A percentile compares a stretch with the other conserved stretches of the same genome.
phyloP scores from a whole-genome alignment of 64 coral and sea anemone species.

The Orbicella faveolata region DNA sequence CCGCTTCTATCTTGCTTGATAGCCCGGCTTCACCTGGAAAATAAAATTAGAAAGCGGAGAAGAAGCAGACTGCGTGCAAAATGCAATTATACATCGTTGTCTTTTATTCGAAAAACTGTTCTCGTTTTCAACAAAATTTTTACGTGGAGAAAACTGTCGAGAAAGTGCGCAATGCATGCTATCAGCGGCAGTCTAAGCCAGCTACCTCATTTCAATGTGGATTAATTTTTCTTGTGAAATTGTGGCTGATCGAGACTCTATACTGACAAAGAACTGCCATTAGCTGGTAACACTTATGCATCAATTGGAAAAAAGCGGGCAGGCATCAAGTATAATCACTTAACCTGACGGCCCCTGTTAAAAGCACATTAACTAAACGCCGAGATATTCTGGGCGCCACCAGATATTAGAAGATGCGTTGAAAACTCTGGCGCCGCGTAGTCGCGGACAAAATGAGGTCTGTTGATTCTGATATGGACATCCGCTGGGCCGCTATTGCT shows the following conservation, averaged over 20 bases:
- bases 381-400: neutral
- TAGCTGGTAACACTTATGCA: neutral
- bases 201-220: neutral
- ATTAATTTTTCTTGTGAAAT: neutral
- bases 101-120: neutral
- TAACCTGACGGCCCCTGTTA: constrained; percentile 25
- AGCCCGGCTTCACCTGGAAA: no score
- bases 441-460: neutral
- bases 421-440: neutral
- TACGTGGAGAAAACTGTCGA: neutral
- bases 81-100: neutral
- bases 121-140: neutral
- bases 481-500: neutral
- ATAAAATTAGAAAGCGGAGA: no score
- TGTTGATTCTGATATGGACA: neutral
- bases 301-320: neutral
- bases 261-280: neutral
- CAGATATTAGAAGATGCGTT: neutral
- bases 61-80: neutral
- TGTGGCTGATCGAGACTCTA: neutral
- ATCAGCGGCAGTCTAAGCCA: neutral
- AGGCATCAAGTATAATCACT: constrained; percentile 9
- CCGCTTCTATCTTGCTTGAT: no score
- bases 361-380: constrained; percentile 28
- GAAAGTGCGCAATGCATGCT: neutral